Evolutionary conservation across 2,888 invertebrate species (phyloP), one percentile per base, ranked within the genome.

Genomic region (Gordius sp.): DNA sequence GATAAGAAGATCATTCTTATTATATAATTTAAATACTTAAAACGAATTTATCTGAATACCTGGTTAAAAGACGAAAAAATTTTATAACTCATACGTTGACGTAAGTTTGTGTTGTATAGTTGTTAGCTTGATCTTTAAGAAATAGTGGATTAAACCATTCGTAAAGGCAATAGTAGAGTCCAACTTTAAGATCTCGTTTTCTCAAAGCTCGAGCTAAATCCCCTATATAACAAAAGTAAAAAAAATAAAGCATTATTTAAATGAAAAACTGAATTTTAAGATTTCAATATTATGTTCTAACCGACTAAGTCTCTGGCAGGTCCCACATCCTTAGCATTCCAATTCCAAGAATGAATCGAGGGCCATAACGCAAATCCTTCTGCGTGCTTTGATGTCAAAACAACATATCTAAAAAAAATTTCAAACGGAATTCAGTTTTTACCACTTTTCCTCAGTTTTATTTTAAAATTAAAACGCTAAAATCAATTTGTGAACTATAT

Each of bases 351-450:
- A 57, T 76, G 75, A 61, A 74, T 75, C 0, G 82, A 81, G n/a
- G 82, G 82, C 77, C 82, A 84, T 56, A 82, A 66, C 2, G 82
- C 78, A 66, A 73, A 85, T 0, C 84, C 84, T 66, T 85, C 84
- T 67, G 84, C 83, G 68, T 84, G 84, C 68, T 84, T 84, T 65
- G 80, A 81, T 2, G 83, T 83, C 41, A 84, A 66, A 0, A 84
- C 81, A 1, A 83, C 74, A 65, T 82, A 82, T 66, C 79, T n/a
- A n/a, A n/a, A n/a, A n/a, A n/a, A n/a, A n/a, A n/a, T n/a, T n/a
- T n/a, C n/a, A n/a, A n/a, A n/a, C n/a, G n/a, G n/a, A n/a, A n/a
- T n/a, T n/a, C n/a, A n/a, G n/a, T n/a, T n/a, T n/a, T n/a, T n/a
- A n/a, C n/a, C n/a, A n/a, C n/a, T n/a, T n/a, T n/a, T n/a, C n/a